Evolutionary conservation across 2,113 vertebrate species (phyloP).

Genomic region (Anser cygnoides): DNA sequence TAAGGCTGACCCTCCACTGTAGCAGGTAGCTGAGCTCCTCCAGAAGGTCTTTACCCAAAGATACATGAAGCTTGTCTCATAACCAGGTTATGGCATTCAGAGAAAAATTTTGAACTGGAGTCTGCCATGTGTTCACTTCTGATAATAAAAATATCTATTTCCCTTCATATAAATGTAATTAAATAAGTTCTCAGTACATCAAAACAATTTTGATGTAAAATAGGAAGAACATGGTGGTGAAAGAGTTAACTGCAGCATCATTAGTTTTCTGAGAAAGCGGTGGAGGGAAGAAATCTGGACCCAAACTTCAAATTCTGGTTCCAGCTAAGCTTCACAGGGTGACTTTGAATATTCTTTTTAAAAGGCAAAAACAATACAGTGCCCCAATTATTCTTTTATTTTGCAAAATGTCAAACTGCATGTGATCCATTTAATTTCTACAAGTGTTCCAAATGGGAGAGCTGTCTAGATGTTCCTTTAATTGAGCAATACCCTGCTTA

Average conservation of each 20-base stretch:
- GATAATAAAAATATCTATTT: not conserved
- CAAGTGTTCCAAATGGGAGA: constrained; percentile 76
- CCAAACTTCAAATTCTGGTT: constrained; percentile 60
- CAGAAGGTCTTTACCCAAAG: not conserved
- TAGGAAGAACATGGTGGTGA: not conserved
- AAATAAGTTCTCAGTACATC: not conserved
- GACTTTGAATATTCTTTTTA: constrained; percentile 71
- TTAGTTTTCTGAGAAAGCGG: constrained; percentile 23
- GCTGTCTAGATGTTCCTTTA: constrained; percentile 71
- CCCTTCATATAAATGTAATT: not conserved
- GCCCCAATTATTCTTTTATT: constrained; percentile 79
- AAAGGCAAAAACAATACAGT: constrained; percentile 76
- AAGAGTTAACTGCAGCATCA: constrained; percentile 29
- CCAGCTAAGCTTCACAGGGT: constrained; percentile 69
- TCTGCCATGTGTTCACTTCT: not conserved
- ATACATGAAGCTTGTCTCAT: not conserved
- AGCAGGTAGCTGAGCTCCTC: not conserved
- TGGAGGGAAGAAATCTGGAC: constrained; percentile 65
- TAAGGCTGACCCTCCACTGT: not conserved
- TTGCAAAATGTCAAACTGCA: constrained; percentile 82
- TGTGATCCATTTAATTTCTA: constrained; percentile 82
- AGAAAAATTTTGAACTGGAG: not conserved
- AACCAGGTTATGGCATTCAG: not conserved
- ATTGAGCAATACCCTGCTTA: constrained; percentile 59
- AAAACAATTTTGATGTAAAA: not conserved